Evolutionary conservation across 2,888 invertebrate genomes (phyloP), one percentile per base, ranked within the genome.

Genomic region (Listrodromus nycthemerus): DNA sequence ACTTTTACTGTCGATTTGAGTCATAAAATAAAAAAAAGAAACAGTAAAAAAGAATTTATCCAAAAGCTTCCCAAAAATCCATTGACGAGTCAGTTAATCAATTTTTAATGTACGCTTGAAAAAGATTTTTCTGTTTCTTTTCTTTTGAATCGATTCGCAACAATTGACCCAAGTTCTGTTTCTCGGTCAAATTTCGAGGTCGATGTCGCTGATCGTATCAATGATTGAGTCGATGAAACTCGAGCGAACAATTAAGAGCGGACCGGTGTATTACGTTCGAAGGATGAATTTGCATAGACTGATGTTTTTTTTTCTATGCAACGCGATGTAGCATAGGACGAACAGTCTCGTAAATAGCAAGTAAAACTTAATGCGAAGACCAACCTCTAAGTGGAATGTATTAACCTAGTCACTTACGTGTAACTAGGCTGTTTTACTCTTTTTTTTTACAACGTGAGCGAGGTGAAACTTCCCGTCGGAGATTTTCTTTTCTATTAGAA

Each of bases 401-500:
- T 83, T 73, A 80, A 65, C 67, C 61, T 50, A 69, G 66, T 83
- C 76, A 76, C 65, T 80, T 65, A 58, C 58, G 73, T 52, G 79
- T 73, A 80, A 61, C 50, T 66, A 45, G 75, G 41, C 37, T 75
- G 55, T 41, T 76, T 73, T 55, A 37, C 37, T 45, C 27, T 41
- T 77, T 70, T 52, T 69, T 79, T 71, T 48, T 61, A 37, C 63
- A 52, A 61, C 27, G 48, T 50, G 37, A 27, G 52, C 58, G 63
- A 67, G 83, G 83, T 83, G 83, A 83, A 83, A 83, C 80, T 80
- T 80, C 73, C 80, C 69, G 76, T 71, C 73, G 76, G 66, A 45
- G 78, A 82, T 83, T 83, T 85, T 82, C 85, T 83, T 85, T 85
- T 85, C 83, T 83, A 82, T 79, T 81, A 69, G 71, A 83, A 74